Conservation (phyloP, 2,888 invertebrate species). For the Platycheirus albimanus region DNA sequence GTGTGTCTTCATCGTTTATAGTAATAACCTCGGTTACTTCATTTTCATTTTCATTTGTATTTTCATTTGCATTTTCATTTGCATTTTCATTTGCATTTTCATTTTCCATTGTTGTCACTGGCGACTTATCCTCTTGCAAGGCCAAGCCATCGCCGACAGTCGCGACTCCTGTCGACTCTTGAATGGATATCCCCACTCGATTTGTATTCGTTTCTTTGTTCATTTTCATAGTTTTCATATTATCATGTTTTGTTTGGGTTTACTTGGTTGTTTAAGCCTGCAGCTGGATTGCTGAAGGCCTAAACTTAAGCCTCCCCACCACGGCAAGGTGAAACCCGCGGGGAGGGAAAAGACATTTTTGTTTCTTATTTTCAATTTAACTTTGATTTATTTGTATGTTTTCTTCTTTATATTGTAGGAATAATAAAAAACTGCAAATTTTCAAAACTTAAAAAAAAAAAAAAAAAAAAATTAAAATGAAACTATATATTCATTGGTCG, state of each 20-base stretch:
- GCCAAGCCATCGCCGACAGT: conserved; percentile 65
- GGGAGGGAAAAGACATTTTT: conserved; percentile 24
- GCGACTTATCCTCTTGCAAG: conserved; percentile 55
- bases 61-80: neutral
- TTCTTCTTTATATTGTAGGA: too few species aligned
- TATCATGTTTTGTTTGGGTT: conserved; percentile 56
- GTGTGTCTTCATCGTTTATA: too few species aligned
- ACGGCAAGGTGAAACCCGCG: conserved; percentile 67
- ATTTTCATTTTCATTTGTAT: neutral
- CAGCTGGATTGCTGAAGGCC: conserved; percentile 1
- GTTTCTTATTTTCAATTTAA: neutral
- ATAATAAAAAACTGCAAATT: neutral
- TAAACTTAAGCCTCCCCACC: conserved; percentile 65
- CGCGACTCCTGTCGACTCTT: conserved; percentile 62
- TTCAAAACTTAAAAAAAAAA: neutral
- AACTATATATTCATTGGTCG: conserved; percentile 5
- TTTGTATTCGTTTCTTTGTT: conserved; percentile 26
- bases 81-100: neutral
- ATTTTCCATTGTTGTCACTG: conserved; percentile 33
- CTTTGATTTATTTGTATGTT: conserved; percentile 3
- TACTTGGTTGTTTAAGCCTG: conserved; percentile 45
- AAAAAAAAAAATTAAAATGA: neutral
- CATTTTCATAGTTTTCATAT: conserved; percentile 51
- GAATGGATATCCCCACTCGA: conserved; percentile 63
- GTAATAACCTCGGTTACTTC: neutral